Evolutionary conservation across 2,888 invertebrate species (phyloP).

Genomic region (Monopis laevigella): DNA sequence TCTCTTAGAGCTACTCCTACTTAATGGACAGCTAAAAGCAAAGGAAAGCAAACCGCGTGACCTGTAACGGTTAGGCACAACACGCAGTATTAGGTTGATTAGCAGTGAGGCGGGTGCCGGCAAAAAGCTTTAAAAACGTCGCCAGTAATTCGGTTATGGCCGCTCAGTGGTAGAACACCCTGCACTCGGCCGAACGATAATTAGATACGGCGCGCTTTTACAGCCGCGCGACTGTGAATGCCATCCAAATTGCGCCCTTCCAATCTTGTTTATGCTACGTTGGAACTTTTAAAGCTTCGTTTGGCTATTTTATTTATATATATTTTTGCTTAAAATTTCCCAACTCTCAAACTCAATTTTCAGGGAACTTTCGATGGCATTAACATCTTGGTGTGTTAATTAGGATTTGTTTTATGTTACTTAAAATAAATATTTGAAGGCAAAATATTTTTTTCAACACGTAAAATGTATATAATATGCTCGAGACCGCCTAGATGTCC

Average conservation of each 20-base stretch:
- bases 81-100: conserved; percentile 52
- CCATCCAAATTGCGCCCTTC: conserved; percentile 62
- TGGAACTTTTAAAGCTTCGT: conserved; percentile 40
- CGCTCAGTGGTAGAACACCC: conserved; percentile 24
- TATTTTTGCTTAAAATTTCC: conserved; percentile 20
- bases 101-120: conserved; percentile 39
- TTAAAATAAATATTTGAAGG: too few species aligned
- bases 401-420: too few species aligned
- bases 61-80: conserved; percentile 30
- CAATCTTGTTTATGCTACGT: conserved; percentile 54
- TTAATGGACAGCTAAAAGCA: too few species aligned
- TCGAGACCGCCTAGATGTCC: too few species aligned
- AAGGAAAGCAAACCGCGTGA: too few species aligned
- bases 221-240: conserved; percentile 57
- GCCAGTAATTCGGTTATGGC: conserved; percentile 50
- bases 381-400: background rate
- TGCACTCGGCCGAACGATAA: conserved; percentile 37
- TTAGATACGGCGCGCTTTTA: conserved; percentile 66
- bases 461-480: too few species aligned
- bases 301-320: conserved; percentile 33
- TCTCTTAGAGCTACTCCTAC: too few species aligned
- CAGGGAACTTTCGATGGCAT: conserved; percentile 1
- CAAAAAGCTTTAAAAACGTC: conserved; percentile 61
- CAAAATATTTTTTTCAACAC: too few species aligned
- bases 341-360: conserved; percentile 3